Percentiles rank a stretch among this genome's conserved stretches.
These are phyloP conservation scores for Spinus pinus DNA, from an alignment of 2,797 vertebrate genomes.

Conservation along the genomic window DNA sequence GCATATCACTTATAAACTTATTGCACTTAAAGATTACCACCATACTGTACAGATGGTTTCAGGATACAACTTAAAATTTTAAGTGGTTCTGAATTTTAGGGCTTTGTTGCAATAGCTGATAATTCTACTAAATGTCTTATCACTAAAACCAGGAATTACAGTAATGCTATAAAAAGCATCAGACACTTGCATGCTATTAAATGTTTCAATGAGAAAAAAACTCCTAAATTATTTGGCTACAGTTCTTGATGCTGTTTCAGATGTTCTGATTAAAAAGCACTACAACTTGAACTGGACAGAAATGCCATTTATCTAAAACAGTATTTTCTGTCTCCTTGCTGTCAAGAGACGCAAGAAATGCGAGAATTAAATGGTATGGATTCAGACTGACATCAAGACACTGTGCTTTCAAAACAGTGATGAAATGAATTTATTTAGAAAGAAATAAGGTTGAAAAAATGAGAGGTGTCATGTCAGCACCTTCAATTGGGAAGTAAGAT, in stretches of 20 bases:
- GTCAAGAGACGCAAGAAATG: neutral
- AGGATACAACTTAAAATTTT: conserved; percentile 7
- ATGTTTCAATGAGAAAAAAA: neutral
- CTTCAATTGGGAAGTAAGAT: conserved; percentile 6
- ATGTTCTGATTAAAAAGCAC: conserved; percentile 1
- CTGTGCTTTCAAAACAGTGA: neutral
- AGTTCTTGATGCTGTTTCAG: neutral
- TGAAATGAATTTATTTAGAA: conserved; percentile 25
- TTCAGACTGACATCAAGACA: neutral
- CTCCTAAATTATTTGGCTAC: neutral
- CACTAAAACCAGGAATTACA: neutral
- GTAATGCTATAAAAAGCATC: neutral
- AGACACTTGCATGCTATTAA: neutral
- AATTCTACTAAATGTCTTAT: neutral
- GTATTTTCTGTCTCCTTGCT: conserved; percentile 8
- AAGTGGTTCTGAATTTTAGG: conserved; percentile 11
- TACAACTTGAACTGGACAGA: neutral
- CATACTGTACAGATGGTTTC: neutral
- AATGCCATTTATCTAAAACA: neutral
- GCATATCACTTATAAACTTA: neutral
- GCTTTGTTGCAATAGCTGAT: neutral
- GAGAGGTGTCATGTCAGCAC: neutral
- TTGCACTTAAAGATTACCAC: conserved; percentile 9
- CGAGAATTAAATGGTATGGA: conserved; percentile 29
- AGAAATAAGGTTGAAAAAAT: conserved; percentile 1